Base-by-base conservation (phyloP, 1,140 invertebrate genomes). In the Zaprionus nigranus region DNA sequence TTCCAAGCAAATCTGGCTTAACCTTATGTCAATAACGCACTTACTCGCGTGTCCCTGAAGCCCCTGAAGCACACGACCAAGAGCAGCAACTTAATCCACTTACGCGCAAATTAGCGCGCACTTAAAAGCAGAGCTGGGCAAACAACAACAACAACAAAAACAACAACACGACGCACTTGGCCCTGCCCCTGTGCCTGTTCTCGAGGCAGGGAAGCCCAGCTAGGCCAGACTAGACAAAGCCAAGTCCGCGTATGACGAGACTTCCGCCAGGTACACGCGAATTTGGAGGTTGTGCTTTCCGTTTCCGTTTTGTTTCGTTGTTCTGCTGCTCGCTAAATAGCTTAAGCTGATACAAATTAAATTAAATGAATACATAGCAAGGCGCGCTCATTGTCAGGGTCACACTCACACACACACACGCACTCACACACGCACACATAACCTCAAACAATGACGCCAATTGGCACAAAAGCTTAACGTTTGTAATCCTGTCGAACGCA, bases 311-410 rank as follows among this genome's bases (percentile, higher is more conserved):
- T 78, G 65, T 58, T 53, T 2, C 36, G n/a, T 6, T 60, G 46
- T 49, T 59, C 46, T 46, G 58, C 11, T 69, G 72, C 54, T 57
- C 74, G 74, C 76, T 76, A 76, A 79, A 72, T 72, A 60, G 77
- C 77, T 79, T 78, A 81, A 78, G 78, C 65, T 75, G 78, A 53
- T 51, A 70, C 79, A 81, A 81, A 81, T 81, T 81, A 79, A 81
- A 81, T 81, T 80, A 81, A 81, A 75, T 65, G 77, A 81, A 81
- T 60, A 76, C 70, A 79, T 64, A 76, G 61, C 64, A 69, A 68
- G 73, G 62, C 54, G 71, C 24, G 61, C 78, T 78, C 79, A 81
- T 79, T 81, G 79, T 79, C 79, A 79, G 79, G 79, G 79, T 81
- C 79, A 75, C 49, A 5, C 54, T 58, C 38, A 30, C 28, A 30